phyloP scores from a whole-genome alignment of 35 echinoderm and acorn worm species.

The Strongylocentrotus purpuratus region DNA sequence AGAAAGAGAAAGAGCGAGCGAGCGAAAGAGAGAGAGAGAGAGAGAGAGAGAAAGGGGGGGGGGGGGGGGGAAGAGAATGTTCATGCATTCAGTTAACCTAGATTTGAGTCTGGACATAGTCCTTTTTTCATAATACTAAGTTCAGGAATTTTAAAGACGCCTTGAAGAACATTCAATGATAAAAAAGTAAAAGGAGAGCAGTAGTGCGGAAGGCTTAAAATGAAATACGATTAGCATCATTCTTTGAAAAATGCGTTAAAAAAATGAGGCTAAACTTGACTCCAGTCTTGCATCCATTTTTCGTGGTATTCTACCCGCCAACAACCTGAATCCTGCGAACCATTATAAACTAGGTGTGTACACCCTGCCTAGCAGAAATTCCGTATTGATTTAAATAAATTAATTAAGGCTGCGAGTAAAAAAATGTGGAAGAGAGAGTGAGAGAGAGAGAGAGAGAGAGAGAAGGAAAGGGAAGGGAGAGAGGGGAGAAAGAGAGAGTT shows the following conservation, averaged over 20 bases:
- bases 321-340: not conserved
- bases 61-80: too few relatives aligned
- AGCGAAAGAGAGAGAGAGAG: too few relatives aligned
- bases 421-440: not conserved
- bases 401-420: not conserved
- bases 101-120: too few relatives aligned
- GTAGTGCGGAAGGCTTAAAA: too few relatives aligned
- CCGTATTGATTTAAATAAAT: not conserved
- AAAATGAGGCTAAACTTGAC: not conserved
- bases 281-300: not conserved
- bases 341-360: not conserved
- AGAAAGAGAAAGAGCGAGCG: too few relatives aligned
- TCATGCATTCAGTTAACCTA: too few relatives aligned
- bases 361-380: not conserved
- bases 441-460: not conserved
- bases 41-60: not conserved
- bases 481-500: too few relatives aligned
- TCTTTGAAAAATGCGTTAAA: not conserved
- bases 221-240: not conserved
- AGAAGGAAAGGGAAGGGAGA: not conserved
- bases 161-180: too few relatives aligned
- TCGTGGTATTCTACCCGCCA: not conserved
- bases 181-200: too few relatives aligned
- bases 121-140: too few relatives aligned
- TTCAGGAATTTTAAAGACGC: too few relatives aligned